A percentile compares a stretch with the other conserved stretches of the same genome.
Conservation (phyloP, 2,888 invertebrate genomes). For the Hanleya hanleyi region DNA sequence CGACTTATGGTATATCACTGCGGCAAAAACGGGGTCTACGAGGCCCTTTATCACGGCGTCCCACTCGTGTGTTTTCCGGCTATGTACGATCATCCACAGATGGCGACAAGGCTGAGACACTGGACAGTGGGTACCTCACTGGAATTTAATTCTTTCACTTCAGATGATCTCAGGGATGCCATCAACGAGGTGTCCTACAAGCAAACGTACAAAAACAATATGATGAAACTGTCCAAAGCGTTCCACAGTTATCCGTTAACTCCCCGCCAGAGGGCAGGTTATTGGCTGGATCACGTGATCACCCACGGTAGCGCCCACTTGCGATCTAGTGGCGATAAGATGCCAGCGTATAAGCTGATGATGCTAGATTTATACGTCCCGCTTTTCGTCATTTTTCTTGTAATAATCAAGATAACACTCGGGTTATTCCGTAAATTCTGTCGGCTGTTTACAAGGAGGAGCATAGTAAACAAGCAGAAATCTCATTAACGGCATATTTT, state of each 20-base stretch:
- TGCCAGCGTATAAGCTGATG: too few species aligned
- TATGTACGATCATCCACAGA: neutral
- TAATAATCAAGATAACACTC: too few species aligned
- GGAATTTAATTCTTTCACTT: neutral
- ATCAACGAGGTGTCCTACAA: neutral
- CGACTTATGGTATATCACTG: neutral
- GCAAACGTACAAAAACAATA: neutral
- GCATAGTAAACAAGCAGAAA: too few species aligned
- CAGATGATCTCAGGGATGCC: neutral
- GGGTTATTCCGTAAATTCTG: too few species aligned
- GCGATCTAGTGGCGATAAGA: too few species aligned
- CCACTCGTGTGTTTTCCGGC: neutral
- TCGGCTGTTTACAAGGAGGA: too few species aligned
- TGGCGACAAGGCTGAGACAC: neutral
- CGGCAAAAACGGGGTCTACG: neutral
- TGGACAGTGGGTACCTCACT: neutral
- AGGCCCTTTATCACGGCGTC: neutral
- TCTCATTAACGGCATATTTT: too few species aligned
- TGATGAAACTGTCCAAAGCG: neutral
- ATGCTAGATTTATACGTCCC: too few species aligned
- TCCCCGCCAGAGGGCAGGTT: neutral
- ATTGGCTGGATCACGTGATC: neutral
- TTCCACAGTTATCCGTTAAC: neutral
- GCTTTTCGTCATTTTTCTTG: too few species aligned
- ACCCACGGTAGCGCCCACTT: neutral